Evolutionary conservation across 1,140 invertebrate genomes (phyloP), one percentile per base, ranked within the genome.

Genomic region (Nasonia longicornis): DNA sequence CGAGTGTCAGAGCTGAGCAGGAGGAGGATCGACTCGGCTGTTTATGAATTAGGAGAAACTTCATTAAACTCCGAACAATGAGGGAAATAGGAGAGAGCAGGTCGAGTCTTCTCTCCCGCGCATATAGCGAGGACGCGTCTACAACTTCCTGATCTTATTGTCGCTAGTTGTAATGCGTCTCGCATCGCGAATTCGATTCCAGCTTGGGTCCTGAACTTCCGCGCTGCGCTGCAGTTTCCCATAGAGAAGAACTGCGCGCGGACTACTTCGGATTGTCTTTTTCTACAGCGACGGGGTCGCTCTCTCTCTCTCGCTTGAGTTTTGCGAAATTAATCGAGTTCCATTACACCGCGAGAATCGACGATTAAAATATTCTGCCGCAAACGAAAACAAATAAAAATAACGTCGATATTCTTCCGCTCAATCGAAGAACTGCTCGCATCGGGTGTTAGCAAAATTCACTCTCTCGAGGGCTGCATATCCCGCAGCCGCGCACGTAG

Each of bases 81-180:
- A n/a, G 52, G 6, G 52, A n/a, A 58, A 58, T 20, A 58, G 2
- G 26, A 31, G 20, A 26, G 52, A 20, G 16, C n/a, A 58, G 52
- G 52, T 58, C 52, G 52, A 58, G 52, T 58, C 52, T 58, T 7
- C 6, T 58, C 52, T n/a, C 7, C 3, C 3, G 16, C 6, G 16
- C 16, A 52, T 35, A 52, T 52, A 52, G 48, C 2, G 52, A n/a
- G 52, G 20, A 58, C 20, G 14, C 14, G 20, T 16, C 16, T 58
- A 58, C 52, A 58, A 58, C 52, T 58, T 58, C 52, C 20, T 58
- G 52, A 58, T 58, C 52, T 58, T 58, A 58, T 58, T 58, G 52
- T n/a, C 52, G n/a, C 52, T 58, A 58, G 52, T 58, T 58, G 52
- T 58, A 58, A 58, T 58, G 52, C 52, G 52, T 58, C 52, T 58